Percentiles rank a stretch among this genome's conserved stretches.
Evolutionary conservation across 2,888 invertebrate species (phyloP).

Genomic region (Steinernema hermaphroditum): DNA sequence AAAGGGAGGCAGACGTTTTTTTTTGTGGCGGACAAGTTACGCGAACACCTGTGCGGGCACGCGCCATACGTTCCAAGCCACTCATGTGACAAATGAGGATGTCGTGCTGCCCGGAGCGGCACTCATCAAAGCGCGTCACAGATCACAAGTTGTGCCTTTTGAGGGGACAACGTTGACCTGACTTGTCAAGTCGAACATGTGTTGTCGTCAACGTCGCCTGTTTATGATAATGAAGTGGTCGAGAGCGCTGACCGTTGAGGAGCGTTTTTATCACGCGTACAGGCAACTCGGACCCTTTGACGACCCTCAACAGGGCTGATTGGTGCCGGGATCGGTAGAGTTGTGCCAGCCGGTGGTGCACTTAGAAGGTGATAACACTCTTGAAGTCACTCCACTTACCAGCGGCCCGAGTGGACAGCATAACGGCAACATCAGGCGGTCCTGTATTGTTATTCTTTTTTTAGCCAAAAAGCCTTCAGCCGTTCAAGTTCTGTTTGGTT

Average conservation of each 20-base stretch:
- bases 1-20: background rate
- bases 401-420: background rate
- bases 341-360: conserved; percentile 17
- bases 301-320: background rate
- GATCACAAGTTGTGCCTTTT: background rate
- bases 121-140: conserved; percentile 5
- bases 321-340: background rate
- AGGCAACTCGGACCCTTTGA: background rate
- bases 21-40: background rate
- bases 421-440: background rate
- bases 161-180: background rate
- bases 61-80: background rate
- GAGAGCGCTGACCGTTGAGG: background rate
- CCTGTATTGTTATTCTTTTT: too few relatives aligned
- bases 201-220: background rate
- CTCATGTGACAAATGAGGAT: conserved; percentile 29
- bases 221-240: background rate
- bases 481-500: background rate
- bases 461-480: background rate
- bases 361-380: conserved; percentile 22
- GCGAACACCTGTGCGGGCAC: conserved; percentile 15
- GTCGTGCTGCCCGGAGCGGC: conserved; percentile 11
- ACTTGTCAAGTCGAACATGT: background rate
- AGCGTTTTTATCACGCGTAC: background rate
- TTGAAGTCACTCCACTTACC: background rate